A percentile compares a stretch with the other conserved stretches of the same genome.
Conservation (phyloP, 1,140 invertebrate genomes). For the Zaprionus capensis region DNA sequence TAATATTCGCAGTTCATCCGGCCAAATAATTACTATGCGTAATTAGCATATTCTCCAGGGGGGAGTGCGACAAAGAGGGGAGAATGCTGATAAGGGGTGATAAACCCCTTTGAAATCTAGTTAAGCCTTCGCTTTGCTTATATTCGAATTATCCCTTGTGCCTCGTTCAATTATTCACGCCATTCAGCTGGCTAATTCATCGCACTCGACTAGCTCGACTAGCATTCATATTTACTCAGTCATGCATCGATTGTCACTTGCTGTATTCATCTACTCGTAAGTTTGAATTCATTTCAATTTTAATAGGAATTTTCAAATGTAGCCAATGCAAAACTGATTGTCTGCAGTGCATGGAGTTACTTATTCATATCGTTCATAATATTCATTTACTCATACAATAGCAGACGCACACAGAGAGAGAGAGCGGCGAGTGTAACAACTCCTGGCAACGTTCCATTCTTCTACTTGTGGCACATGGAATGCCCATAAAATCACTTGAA, state of each 20-base stretch:
- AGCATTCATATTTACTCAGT: neutral
- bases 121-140: neutral
- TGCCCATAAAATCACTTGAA: slow-evolving; percentile 69
- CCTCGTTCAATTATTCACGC: neutral
- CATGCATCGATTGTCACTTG: neutral
- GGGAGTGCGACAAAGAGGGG: no score
- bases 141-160: neutral
- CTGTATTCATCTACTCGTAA: neutral
- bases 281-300: neutral
- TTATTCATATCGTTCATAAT: slow-evolving; percentile 23
- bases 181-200: neutral
- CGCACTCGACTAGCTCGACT: neutral
- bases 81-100: neutral
- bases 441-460: slow-evolving; percentile 9
- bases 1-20: slow-evolving; percentile 25
- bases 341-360: slow-evolving; percentile 14
- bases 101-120: neutral
- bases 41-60: slow-evolving; percentile 33
- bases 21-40: slow-evolving; percentile 39
- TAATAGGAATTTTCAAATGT: neutral
- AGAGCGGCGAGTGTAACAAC: slow-evolving; percentile 2
- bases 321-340: neutral
- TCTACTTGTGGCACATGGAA: slow-evolving; percentile 31
- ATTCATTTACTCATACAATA: slow-evolving; percentile 35
- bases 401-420: neutral